phyloP scores from a whole-genome alignment of 2,797 vertebrate species.

The Todus mexicanus region DNA sequence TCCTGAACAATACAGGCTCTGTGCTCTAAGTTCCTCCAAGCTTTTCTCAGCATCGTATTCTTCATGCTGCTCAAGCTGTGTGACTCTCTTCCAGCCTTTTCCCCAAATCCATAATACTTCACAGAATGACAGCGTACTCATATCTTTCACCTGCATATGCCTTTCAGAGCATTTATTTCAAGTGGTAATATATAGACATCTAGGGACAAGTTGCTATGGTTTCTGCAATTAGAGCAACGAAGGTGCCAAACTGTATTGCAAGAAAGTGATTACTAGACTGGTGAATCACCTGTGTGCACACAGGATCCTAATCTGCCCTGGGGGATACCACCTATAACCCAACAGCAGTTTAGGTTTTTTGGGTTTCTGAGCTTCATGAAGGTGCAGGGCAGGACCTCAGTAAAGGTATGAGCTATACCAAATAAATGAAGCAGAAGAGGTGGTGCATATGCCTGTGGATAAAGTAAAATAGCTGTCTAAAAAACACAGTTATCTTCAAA shows the following conservation, averaged over 20 bases:
- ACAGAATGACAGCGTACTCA: too few species aligned
- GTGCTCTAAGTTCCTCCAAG: neutral
- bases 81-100: neutral
- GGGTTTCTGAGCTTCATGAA: neutral
- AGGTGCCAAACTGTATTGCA: neutral
- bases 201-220: neutral
- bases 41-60: neutral
- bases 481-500: neutral
- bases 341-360: accelerated
- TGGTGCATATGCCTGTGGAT: neutral
- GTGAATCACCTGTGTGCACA: neutral
- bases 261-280: neutral
- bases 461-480: neutral
- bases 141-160: neutral
- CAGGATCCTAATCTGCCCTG: neutral
- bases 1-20: neutral
- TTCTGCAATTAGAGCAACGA: neutral
- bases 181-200: too few species aligned
- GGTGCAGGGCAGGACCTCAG: neutral
- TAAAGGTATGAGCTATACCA: accelerated
- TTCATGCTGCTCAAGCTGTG: neutral
- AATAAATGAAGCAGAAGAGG: neutral
- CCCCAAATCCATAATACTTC: neutral
- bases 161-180: neutral
- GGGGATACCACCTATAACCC: neutral